A percentile compares a stretch with the other conserved stretches of the same genome.
Conservation (phyloP, 2,797 vertebrate species). For the Acrocephalus scirpaceus region DNA sequence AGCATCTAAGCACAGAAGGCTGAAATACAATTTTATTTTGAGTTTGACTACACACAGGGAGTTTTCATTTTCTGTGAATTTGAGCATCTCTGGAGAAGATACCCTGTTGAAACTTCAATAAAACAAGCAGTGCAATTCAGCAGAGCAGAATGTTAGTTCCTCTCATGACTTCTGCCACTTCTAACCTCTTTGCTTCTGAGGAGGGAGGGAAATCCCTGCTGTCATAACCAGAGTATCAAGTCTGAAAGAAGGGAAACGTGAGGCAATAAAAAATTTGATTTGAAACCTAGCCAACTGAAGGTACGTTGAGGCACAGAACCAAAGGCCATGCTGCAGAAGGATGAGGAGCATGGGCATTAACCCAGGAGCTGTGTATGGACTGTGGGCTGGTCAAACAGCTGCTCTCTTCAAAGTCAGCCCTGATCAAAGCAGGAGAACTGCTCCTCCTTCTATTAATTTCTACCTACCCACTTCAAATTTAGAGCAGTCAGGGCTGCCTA, state of each 20-base stretch:
- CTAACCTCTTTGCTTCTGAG: neutral
- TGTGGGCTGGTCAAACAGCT: neutral
- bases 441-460: neutral
- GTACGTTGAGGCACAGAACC: rapidly evolving
- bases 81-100: neutral
- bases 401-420: neutral
- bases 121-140: neutral
- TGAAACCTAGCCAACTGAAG: neutral
- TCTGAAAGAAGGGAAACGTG: neutral
- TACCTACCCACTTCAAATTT: neutral
- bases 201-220: neutral
- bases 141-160: neutral
- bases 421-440: neutral
- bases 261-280: neutral
- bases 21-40: neutral
- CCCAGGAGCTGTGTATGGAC: neutral
- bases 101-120: neutral
- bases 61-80: neutral
- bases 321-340: neutral
- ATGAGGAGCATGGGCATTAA: neutral
- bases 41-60: neutral
- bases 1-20: neutral
- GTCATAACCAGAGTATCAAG: neutral
- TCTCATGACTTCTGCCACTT: neutral
- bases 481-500: neutral